phyloP scores from a whole-genome alignment of 1,140 invertebrate species.

The Nixonia krombeini region DNA sequence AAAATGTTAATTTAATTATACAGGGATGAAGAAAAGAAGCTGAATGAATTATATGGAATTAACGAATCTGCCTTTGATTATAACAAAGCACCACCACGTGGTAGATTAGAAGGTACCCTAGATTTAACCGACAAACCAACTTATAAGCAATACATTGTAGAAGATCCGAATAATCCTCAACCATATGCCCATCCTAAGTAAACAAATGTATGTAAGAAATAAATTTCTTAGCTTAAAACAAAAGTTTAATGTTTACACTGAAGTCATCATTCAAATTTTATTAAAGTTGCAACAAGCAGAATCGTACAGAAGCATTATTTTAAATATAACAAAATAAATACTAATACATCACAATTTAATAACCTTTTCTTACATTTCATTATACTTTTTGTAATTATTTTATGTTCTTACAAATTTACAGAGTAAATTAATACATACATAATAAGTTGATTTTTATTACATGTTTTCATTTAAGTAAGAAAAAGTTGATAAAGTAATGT shows the following conservation, averaged over 20 bases:
- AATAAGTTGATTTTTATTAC: too few relatives aligned
- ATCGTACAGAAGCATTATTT: background rate
- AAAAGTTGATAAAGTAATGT: too few relatives aligned
- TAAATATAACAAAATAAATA: constrained; percentile 2
- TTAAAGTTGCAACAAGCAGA: background rate
- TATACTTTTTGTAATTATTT: too few relatives aligned
- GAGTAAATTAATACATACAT: too few relatives aligned
- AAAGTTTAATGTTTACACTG: background rate
- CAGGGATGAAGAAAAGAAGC: constrained; percentile 80
- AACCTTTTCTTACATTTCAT: too few relatives aligned
- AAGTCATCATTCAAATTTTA: background rate
- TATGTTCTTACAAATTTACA: too few relatives aligned
- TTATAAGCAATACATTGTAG: constrained; percentile 70
- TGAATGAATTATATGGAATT: constrained; percentile 80
- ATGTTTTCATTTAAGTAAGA: too few relatives aligned
- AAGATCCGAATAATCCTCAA: constrained; percentile 78
- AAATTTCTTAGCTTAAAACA: background rate
- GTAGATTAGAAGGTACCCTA: constrained; percentile 84
- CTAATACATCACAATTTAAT: background rate
- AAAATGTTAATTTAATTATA: constrained; percentile 14
- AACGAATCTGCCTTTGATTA: constrained; percentile 80
- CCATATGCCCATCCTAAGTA: constrained; percentile 75
- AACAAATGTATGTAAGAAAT: constrained; percentile 13
- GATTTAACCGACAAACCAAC: constrained; percentile 82
- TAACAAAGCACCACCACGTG: constrained; percentile 81